These are phyloP conservation scores for Psix sp. DNA, from an alignment of 1,140 invertebrate species.

Conservation along the genomic window DNA sequence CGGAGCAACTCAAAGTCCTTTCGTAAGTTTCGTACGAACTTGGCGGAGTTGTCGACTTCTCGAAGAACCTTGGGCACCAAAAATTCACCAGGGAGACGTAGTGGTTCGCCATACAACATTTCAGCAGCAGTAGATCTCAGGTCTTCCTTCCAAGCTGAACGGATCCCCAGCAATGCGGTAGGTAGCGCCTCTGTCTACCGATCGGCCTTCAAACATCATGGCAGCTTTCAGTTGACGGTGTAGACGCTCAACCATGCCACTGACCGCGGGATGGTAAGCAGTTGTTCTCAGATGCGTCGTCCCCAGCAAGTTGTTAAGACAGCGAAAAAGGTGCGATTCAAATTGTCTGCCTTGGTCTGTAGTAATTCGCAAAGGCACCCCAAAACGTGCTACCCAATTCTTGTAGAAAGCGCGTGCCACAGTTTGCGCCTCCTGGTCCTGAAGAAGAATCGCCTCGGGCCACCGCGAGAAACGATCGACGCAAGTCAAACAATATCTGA, in stretches of 20 bases:
- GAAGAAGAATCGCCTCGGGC: conserved; percentile 57
- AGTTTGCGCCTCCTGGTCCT: conserved; percentile 55
- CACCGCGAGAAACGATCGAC: conserved; percentile 60
- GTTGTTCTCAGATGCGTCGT: conserved; percentile 10
- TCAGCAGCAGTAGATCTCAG: conserved; percentile 1
- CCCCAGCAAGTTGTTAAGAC: conserved; percentile 6
- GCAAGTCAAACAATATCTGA: conserved; percentile 58
- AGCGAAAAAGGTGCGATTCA: conserved; percentile 12
- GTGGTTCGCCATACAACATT: conserved; percentile 2
- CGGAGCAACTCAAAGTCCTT: conserved; percentile 1
- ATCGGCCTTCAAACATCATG: conserved; percentile 3
- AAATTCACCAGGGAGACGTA: conserved; percentile 4
- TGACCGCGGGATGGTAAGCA: conserved; percentile 20
- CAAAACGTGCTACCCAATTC: conserved; percentile 38
- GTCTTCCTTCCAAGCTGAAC: conserved; percentile 20
- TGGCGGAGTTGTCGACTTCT: conserved; percentile 5
- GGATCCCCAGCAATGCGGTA: conserved; percentile 3
- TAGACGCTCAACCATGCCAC: conserved; percentile 17
- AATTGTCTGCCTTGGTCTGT: conserved; percentile 30
- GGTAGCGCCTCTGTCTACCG: conserved; percentile 1
- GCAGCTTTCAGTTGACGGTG: conserved; percentile 19
- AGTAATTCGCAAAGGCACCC: conserved; percentile 2
- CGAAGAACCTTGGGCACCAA: background rate
- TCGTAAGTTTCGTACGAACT: conserved; percentile 1
- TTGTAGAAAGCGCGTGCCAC: conserved; percentile 48